phyloP scores from a whole-genome alignment of 2,113 vertebrate species.

The Passer montanus region DNA sequence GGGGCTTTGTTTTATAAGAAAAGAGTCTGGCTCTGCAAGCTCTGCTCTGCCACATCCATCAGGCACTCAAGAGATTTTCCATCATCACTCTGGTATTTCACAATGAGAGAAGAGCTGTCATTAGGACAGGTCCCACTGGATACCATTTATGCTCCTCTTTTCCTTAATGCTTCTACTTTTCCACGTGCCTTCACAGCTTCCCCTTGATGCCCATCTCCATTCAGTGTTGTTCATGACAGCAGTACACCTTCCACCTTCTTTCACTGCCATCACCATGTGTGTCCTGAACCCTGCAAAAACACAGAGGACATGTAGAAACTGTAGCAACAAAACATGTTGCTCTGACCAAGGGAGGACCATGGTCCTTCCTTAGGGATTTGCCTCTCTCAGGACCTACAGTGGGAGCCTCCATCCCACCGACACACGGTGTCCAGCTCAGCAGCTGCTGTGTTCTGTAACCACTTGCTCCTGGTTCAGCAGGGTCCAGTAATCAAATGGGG shows the following conservation, averaged over 20 bases:
- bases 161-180: not conserved
- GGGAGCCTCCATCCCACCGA: not conserved
- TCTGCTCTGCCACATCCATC: not conserved
- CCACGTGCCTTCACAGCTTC: fast-evolving
- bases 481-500: not conserved
- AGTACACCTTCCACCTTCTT: not conserved
- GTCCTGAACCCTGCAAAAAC: not conserved
- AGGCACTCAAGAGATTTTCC: not conserved
- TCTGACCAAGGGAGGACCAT: not conserved
- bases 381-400: not conserved
- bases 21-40: not conserved
- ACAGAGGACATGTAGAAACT: not conserved
- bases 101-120: not conserved
- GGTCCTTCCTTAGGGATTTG: not conserved
- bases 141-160: not conserved
- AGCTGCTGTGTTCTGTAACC: not conserved
- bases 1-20: not conserved
- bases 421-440: not conserved
- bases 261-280: not conserved
- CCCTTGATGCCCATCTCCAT: not conserved
- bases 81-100: not conserved
- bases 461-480: conserved; percentile 5
- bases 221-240: not conserved
- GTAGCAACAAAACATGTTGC: fast-evolving
- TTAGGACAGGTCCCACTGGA: not conserved